phyloP scores from a whole-genome alignment of 2,797 vertebrate genomes.

The Meda fulgida region DNA sequence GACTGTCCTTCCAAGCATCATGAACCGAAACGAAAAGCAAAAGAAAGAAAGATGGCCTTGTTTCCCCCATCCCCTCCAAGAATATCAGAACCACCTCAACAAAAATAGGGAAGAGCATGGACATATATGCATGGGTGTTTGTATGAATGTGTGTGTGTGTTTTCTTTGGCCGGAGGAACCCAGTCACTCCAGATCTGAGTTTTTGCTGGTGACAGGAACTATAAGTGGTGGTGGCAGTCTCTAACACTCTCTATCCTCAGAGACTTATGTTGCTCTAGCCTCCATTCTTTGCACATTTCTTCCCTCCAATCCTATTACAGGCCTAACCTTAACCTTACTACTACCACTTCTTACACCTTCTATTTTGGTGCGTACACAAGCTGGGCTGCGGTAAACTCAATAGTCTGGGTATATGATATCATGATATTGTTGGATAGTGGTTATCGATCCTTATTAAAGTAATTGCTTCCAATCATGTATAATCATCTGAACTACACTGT shows the following conservation, averaged over 20 bases:
- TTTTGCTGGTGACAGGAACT: constrained; percentile 73
- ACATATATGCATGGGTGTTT: constrained; percentile 3
- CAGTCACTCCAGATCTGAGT: constrained; percentile 76
- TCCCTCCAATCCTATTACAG: constrained; percentile 48
- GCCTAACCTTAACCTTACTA: constrained; percentile 44
- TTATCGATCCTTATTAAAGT: constrained; percentile 19
- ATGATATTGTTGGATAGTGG: constrained; percentile 12
- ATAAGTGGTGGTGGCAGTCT: constrained; percentile 71
- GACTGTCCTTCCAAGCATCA: constrained; percentile 56
- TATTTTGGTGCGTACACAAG: constrained; percentile 29
- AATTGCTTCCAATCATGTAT: constrained; percentile 34
- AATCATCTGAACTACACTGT: constrained; percentile 16
- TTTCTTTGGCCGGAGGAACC: constrained; percentile 64
- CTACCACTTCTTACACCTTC: constrained; percentile 40
- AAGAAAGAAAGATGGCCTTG: constrained; percentile 26
- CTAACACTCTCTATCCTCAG: constrained; percentile 66
- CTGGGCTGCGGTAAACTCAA: not conserved
- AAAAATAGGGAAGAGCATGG: not conserved
- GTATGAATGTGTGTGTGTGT: not conserved
- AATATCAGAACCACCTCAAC: constrained; percentile 27
- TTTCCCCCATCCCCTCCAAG: constrained; percentile 32
- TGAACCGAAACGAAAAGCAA: not conserved
- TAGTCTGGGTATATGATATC: not conserved
- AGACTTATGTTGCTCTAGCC: constrained; percentile 64
- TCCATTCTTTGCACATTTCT: constrained; percentile 51